Conservation (phyloP, 2,888 invertebrate species). For the Melieria crassipennis region DNA sequence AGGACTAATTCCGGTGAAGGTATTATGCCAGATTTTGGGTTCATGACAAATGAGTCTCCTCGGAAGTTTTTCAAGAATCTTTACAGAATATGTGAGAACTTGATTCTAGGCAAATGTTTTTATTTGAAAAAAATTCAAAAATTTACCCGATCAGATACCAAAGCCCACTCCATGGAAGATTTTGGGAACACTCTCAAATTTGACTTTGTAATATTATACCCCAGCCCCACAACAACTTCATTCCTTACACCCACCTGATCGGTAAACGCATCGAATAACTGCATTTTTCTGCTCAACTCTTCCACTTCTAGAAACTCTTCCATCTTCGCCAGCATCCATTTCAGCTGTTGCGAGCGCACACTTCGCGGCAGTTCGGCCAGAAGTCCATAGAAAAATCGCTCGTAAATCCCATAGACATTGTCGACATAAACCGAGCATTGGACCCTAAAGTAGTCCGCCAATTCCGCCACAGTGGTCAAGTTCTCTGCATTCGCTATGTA, state of each 20-base stretch:
- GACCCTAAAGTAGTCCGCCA: slow-evolving; percentile 15
- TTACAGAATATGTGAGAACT: too few species aligned
- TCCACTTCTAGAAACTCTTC: slow-evolving; percentile 6
- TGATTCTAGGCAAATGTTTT: too few species aligned
- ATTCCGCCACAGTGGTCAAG: slow-evolving; percentile 12
- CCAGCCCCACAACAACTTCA: too few species aligned
- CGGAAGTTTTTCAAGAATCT: too few species aligned
- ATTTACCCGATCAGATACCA: too few species aligned
- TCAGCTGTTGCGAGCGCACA: slow-evolving; percentile 6
- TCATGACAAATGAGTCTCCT: too few species aligned
- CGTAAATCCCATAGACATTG: slow-evolving; percentile 25
- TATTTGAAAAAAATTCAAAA: too few species aligned
- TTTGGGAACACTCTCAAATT: not conserved
- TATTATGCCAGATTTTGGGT: too few species aligned
- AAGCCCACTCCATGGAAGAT: too few species aligned
- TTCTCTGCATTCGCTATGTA: slow-evolving; percentile 22
- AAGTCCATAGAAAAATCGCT: slow-evolving; percentile 25
- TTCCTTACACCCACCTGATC: not conserved
- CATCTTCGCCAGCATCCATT: slow-evolving; percentile 4
- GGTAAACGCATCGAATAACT: slow-evolving; percentile 13
- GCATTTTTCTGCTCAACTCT: slow-evolving; percentile 8
- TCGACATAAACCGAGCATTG: slow-evolving; percentile 28
- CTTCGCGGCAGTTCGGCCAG: slow-evolving; percentile 20
- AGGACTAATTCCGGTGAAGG: too few species aligned
- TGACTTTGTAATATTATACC: too few species aligned